phyloP scores from a whole-genome alignment of 2,797 vertebrate genomes.

The Girardinus metallicus region DNA sequence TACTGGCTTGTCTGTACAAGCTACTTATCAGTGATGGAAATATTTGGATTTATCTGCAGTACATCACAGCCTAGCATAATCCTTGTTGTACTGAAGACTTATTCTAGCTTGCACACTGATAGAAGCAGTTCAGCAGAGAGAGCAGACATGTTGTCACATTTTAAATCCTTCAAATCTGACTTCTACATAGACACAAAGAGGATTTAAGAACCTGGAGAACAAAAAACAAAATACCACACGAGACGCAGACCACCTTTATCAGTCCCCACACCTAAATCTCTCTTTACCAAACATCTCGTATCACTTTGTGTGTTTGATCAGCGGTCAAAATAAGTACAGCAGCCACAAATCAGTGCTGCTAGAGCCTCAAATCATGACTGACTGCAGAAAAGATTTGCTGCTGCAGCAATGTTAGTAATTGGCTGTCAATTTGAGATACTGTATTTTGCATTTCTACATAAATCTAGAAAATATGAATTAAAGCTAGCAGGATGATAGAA shows the following conservation, averaged over 20 bases:
- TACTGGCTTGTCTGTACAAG: neutral
- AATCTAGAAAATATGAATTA: neutral
- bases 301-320: slow-evolving; percentile 46
- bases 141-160: slow-evolving; percentile 10
- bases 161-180: slow-evolving; percentile 14
- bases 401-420: neutral
- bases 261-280: slow-evolving; percentile 24
- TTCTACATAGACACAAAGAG: neutral
- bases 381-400: neutral
- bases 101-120: neutral
- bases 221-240: slow-evolving; percentile 1
- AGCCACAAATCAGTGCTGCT: slow-evolving; percentile 15
- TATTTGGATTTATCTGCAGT: neutral
- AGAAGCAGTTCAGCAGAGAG: neutral
- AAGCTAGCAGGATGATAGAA: slow-evolving; percentile 10
- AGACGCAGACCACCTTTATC: slow-evolving; percentile 27
- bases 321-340: slow-evolving; percentile 11
- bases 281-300: slow-evolving; percentile 36
- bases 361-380: neutral
- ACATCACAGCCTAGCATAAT: neutral
- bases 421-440: neutral
- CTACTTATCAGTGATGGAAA: neutral
- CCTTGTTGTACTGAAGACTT: neutral
- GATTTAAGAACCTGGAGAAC: slow-evolving; percentile 6
- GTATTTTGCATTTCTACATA: neutral